phyloP scores from a whole-genome alignment of 2,888 invertebrate genomes.

The Pimpla rufipes region DNA sequence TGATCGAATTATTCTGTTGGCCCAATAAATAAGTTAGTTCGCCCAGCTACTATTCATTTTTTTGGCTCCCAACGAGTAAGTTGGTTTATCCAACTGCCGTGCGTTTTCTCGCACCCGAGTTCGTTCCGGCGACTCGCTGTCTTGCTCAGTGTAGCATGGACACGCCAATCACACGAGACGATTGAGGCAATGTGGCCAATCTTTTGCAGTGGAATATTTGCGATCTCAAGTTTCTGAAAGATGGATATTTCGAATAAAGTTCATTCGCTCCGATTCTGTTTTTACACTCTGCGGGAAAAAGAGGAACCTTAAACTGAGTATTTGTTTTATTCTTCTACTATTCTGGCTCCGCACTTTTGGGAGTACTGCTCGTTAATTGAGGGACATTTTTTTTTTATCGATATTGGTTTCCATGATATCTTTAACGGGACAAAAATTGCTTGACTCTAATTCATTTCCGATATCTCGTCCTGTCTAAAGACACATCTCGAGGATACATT shows the following conservation, averaged over 20 bases:
- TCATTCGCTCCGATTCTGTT: neutral
- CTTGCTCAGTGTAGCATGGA: neutral
- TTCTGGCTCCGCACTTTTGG: neutral
- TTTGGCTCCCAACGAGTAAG: no score
- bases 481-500: neutral
- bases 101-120: no score
- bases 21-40: no score
- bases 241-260: neutral
- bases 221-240: neutral
- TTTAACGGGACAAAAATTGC: neutral
- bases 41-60: no score
- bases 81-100: no score
- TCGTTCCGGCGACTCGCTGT: no score
- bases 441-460: no score
- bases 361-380: no score
- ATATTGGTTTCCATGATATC: neutral
- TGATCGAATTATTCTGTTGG: no score
- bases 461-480: no score
- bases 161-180: slow-evolving; percentile 2
- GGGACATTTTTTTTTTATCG: no score
- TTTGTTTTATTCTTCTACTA: neutral
- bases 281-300: neutral
- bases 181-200: neutral
- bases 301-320: neutral
- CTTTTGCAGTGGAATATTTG: neutral